phyloP scores from a whole-genome alignment of 2,113 vertebrate species.

The Syngnathus scovelli region DNA sequence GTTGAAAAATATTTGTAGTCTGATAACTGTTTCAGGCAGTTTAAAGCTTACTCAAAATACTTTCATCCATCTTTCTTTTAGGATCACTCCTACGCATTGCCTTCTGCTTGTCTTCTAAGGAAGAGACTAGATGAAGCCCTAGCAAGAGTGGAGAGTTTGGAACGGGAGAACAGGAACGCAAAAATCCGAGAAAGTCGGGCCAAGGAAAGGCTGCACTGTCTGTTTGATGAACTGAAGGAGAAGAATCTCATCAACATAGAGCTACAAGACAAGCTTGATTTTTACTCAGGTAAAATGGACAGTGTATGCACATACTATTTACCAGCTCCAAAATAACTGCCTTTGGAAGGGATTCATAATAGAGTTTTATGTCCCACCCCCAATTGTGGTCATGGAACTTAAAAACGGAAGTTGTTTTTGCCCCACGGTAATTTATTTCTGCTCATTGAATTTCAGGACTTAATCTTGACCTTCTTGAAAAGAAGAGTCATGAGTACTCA shows the following conservation, averaged over 20 bases:
- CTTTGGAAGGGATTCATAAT: background rate
- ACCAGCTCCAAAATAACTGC: background rate
- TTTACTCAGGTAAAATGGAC: background rate
- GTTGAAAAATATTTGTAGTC: too few relatives aligned
- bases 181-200: constrained; percentile 2
- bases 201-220: background rate
- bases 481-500: background rate
- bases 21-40: background rate
- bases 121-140: constrained; percentile 6
- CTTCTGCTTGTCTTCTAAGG: background rate
- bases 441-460: background rate
- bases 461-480: background rate
- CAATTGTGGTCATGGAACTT: too few relatives aligned
- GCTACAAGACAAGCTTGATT: constrained; percentile 1
- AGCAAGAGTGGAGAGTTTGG: constrained; percentile 7
- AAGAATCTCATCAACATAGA: constrained; percentile 16
- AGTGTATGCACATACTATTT: background rate
- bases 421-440: background rate
- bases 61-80: background rate
- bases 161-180: constrained; percentile 1
- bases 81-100: constrained; percentile 13
- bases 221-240: constrained; percentile 8
- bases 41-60: background rate
- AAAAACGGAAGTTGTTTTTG: too few relatives aligned
- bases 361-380: background rate